Base-by-base conservation (phyloP, 2,797 vertebrate genomes). In the Clamator glandarius region DNA sequence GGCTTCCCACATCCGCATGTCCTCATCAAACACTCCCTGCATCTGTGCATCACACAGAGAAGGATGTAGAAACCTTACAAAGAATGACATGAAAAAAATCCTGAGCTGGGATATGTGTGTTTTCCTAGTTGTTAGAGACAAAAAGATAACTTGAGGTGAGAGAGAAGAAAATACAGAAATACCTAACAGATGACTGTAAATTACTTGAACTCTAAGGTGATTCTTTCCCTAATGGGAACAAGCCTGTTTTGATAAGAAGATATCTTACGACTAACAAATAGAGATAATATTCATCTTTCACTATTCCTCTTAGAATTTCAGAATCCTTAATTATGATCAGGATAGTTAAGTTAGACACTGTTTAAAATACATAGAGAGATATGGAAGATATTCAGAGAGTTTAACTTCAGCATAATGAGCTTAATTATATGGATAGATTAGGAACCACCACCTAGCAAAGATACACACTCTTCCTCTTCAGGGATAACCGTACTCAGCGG, bases 351-450 rank as follows among this genome's bases (percentile, higher is more conserved):
- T 39, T 48, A 67, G 36, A n/a, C 13, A 69, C 7, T n/a, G 10
- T 57, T 83, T 52, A 84, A 92, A 95, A 79, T 29, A 81, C 13
- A 21, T 26, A 14, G 39, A 64, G 33, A 83, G 39, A 72, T 41
- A 62, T 35, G 24, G n/a, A 68, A 14, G 26, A 54, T 51, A 46
- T 61, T 52, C 52, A 81, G 6, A 67, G 36, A 70, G 54, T 61
- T 88, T 66, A 74, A 74, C 23, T 88, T 68, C 51, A 61, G 36
- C 15, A 21, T 68, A 90, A 92, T 0, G 8, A 89, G 23, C 63
- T 84, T 82, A 84, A 84, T 90, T 68, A 61, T n/a, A 69, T 35
- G 58, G 81, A 62, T 72, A 78, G 84, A 87, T 82, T 50, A 58
- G 42, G 58, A 75, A 86, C 35, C 62, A 50, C 39, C 57, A 10